Evolutionary conservation across 35 echinoderm and acorn worm species (phyloP), one percentile per base, ranked within the genome.

Genomic region (Eucidaris tribuloides): DNA sequence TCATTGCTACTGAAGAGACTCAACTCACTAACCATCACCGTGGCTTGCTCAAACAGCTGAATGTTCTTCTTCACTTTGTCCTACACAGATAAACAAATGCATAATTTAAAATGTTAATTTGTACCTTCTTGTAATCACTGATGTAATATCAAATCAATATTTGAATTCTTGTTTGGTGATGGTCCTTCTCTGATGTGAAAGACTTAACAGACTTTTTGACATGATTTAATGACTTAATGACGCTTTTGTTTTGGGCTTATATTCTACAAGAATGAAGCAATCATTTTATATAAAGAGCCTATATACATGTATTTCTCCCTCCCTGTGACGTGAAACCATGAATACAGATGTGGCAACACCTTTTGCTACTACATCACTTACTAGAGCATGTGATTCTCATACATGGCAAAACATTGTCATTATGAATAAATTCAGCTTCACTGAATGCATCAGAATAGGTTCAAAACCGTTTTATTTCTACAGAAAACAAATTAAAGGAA

Each of bases 1-100:
- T 99, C 96, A 81, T 99, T 93, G 23, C 65, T 63, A 50, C 90
- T 92, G 87, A 99, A 99, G 15, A 99, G 78, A 60, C 83, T 84
- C 37, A 99, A 62, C 39, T 99, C 86, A 84, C 90, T 97, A 23
- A 99, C 96, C 96, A 93, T 99, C 1, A 83, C n/a, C 19, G 96
- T 99, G 25, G 90, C 86, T 59, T 88, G 48, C 65, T 99, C 96
- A 58, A 99, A 71, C 20, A 89, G 83, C 23, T 84, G 30, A 7
- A 99, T 93, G n/a, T 71, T 79, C 59, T 99, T 77, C 11, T 85
- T 34, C 28, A 99, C 50, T 27, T 86, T 80, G 49, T 72, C 48
- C 96, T 99, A 78, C 20, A 62, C 42, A 46, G 31, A 68, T 27
- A 54, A 41, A 23, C 46, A 22, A 76, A 35, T 52, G 17, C 18